Conservation (phyloP, 2,113 vertebrate genomes). For the Redunca redunca region DNA sequence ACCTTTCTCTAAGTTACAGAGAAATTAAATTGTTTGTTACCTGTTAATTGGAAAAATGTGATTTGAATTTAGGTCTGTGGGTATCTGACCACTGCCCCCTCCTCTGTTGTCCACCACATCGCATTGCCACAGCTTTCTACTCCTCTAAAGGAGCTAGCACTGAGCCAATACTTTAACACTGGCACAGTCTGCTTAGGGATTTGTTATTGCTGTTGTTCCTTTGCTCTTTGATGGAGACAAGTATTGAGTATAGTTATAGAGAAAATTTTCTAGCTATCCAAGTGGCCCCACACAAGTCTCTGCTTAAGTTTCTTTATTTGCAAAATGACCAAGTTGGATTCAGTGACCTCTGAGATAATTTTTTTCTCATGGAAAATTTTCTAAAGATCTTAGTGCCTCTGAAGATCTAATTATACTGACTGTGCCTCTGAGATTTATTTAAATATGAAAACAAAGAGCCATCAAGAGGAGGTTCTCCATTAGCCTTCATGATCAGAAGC, state of each 20-base stretch:
- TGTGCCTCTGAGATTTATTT: conserved; percentile 41
- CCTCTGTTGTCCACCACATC: background rate
- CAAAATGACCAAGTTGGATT: background rate
- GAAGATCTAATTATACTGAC: conserved; percentile 32
- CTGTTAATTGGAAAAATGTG: background rate
- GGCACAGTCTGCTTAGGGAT: background rate
- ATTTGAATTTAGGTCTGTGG: background rate
- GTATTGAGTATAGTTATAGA: background rate
- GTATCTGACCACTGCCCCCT: background rate
- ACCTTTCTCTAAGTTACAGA: background rate
- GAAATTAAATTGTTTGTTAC: conserved; percentile 19
- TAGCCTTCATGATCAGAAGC: background rate
- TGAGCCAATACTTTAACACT: background rate
- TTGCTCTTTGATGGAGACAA: background rate
- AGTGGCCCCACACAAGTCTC: background rate
- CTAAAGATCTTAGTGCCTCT: conserved; percentile 22
- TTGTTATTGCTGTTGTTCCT: background rate
- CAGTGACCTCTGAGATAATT: background rate
- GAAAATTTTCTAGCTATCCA: background rate
- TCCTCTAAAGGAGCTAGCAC: background rate
- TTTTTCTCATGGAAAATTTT: conserved; percentile 20
- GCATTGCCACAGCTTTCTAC: background rate
- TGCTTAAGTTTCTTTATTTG: background rate
- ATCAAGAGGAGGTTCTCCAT: background rate
- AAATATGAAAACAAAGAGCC: conserved; percentile 47